These are phyloP conservation scores for Chrysolina haemoptera DNA, from an alignment of 2,888 invertebrate species.

Conservation along the genomic window DNA sequence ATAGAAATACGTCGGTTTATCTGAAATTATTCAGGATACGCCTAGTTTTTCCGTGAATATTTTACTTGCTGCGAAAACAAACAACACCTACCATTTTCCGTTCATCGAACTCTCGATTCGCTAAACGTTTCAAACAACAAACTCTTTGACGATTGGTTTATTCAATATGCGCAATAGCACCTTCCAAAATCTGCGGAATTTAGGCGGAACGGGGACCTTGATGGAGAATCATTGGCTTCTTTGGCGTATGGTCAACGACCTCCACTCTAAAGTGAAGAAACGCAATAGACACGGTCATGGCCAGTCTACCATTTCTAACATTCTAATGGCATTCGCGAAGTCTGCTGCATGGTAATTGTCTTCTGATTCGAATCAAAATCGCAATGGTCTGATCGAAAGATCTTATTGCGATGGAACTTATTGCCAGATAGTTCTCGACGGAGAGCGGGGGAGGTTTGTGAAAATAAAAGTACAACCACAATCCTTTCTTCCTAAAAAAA, in stretches of 20 bases:
- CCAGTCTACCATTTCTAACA: constrained; percentile 43
- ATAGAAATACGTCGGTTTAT: no score
- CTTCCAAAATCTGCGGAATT: constrained; percentile 48
- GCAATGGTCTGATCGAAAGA: neutral
- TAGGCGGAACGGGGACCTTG: constrained; percentile 47
- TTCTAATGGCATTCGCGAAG: constrained; percentile 35
- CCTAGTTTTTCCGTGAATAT: constrained; percentile 1
- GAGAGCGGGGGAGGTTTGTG: no score
- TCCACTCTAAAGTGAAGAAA: constrained; percentile 37
- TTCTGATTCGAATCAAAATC: neutral
- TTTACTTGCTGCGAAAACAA: neutral
- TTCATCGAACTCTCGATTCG: constrained; percentile 35
- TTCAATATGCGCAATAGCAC: constrained; percentile 32
- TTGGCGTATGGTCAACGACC: constrained; percentile 48
- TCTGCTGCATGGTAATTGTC: constrained; percentile 20
- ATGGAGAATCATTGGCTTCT: constrained; percentile 46
- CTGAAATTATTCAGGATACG: neutral
- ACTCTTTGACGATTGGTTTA: constrained; percentile 15
- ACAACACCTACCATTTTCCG: constrained; percentile 17
- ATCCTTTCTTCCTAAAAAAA: no score
- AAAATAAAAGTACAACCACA: no score
- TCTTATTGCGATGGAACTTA: no score
- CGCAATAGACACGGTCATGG: constrained; percentile 47
- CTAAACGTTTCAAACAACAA: constrained; percentile 28
- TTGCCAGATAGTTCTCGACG: no score